A percentile compares a stretch with the other conserved stretches of the same genome.
Evolutionary conservation across 2,797 vertebrate genomes (phyloP).

Genomic region (Moxostoma hubbsi): DNA sequence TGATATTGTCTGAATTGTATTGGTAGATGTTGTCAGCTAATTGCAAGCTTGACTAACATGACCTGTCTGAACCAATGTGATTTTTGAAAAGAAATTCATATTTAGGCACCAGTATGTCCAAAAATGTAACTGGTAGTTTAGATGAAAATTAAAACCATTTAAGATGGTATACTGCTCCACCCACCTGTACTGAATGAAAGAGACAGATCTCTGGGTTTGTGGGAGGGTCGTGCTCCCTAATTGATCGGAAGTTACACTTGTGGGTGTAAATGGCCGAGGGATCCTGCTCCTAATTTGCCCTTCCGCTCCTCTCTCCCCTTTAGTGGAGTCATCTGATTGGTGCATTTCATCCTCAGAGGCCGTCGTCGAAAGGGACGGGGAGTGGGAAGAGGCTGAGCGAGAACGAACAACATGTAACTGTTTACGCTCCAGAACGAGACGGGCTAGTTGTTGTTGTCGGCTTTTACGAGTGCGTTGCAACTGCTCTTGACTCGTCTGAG

Average conservation of each 20-base stretch:
- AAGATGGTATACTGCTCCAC: conserved; percentile 39
- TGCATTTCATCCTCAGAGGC: conserved; percentile 86
- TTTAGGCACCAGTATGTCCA: no score
- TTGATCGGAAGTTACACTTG: conserved; percentile 56
- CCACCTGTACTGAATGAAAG: conserved; percentile 77
- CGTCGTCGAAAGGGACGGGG: conserved; percentile 80
- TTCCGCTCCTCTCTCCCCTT: conserved; percentile 62
- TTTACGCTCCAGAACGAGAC: conserved; percentile 84
- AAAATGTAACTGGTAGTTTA: no score
- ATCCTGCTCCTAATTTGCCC: conserved; percentile 75
- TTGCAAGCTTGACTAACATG: no score
- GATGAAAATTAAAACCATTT: no score
- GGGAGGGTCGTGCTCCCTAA: not conserved
- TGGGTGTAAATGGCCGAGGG: conserved; percentile 78
- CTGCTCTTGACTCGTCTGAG: conserved; percentile 80
- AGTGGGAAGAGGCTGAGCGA: conserved; percentile 81
- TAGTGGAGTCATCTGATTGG: conserved; percentile 77
- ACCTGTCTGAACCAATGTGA: no score
- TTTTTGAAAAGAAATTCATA: no score
- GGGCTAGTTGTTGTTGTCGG: conserved; percentile 79
- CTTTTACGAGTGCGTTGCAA: conserved; percentile 75
- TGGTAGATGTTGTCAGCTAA: no score
- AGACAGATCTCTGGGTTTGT: conserved; percentile 65
- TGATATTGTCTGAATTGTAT: no score
- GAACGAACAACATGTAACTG: conserved; percentile 77